A percentile compares a stretch with the other conserved stretches of the same genome.
Conservation (phyloP, 1,140 invertebrate genomes). For the Frieseomelitta varia region DNA sequence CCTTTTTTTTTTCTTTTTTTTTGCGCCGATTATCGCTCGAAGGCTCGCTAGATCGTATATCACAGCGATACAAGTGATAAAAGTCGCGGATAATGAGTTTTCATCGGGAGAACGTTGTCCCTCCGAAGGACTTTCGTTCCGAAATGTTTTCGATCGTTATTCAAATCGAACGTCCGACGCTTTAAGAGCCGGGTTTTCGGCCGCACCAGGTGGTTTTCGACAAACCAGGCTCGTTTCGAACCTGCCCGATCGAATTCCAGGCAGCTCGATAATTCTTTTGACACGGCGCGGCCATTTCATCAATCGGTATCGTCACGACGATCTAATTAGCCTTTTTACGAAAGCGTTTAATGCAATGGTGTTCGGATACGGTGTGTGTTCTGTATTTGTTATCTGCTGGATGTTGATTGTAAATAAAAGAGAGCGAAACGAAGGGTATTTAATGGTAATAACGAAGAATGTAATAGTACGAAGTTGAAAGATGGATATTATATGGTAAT, state of each 20-base stretch:
- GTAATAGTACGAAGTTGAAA: background rate
- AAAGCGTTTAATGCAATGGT: background rate
- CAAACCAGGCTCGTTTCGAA: too few relatives aligned
- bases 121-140: constrained; percentile 33
- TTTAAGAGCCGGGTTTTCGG: constrained; percentile 30
- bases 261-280: background rate
- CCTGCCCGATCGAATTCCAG: too few relatives aligned
- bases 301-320: background rate
- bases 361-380: background rate
- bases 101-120: constrained; percentile 27
- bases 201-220: constrained; percentile 13
- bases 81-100: constrained; percentile 33
- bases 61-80: constrained; percentile 27
- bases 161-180: constrained; percentile 38
- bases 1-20: background rate
- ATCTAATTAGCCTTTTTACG: constrained; percentile 10
- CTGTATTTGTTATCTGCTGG: background rate
- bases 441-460: background rate
- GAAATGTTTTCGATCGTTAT: constrained; percentile 44
- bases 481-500: background rate
- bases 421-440: background rate
- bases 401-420: background rate
- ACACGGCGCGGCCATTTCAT: background rate
- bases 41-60: constrained; percentile 23
- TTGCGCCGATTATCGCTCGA: too few relatives aligned